Evolutionary conservation across 2,113 vertebrate species (phyloP), one percentile per base, ranked within the genome.

Genomic region (Heterotis niloticus): DNA sequence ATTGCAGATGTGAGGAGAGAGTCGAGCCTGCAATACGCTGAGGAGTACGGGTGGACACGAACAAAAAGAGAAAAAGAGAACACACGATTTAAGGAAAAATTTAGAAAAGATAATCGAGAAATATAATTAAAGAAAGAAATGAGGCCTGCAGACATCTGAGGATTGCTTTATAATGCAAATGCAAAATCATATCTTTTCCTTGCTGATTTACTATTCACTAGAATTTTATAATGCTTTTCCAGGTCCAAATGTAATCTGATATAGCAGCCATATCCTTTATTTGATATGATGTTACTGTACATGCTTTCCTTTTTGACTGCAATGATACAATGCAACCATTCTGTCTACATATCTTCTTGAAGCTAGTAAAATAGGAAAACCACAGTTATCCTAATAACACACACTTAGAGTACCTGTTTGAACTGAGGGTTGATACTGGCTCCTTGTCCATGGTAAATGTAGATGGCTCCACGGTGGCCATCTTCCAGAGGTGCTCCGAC

Each of bases 401-500:
- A 26, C 4, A 16, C 51, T 9, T 10, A 12, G 12, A 77, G 59
- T 85, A 96, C 95, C 94, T 97, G 95, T 82, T 93, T 95, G 82
- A 87, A 90, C 0, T 71, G 83, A 23, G 91, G 93, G 78, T 85
- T 86, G n/a, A 96, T 78, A 65, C 92, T 89, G 83, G 87, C 92
- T 0, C 88, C 88, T 0, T 91, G 78, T 0, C 94, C 91, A 0
- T 98, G 96, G 86, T 95, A 98, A 51, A 99, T 66, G 23, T 99
- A 99, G 24, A 99, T 64, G 0, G 96, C 96, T 0, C 97, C 97
- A 0, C 80, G 90, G 88, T 98, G 96, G 1, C 91, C 94, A 0
- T 98, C 97, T 88, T 99, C 97, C 78, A 98, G 88, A 0, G 97
- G 97, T 0, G 97, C 96, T 0, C 97, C 97, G 72, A 98, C 95